Base-by-base conservation (phyloP, 2,797 vertebrate species). In the Pseudochirops cupreus region DNA sequence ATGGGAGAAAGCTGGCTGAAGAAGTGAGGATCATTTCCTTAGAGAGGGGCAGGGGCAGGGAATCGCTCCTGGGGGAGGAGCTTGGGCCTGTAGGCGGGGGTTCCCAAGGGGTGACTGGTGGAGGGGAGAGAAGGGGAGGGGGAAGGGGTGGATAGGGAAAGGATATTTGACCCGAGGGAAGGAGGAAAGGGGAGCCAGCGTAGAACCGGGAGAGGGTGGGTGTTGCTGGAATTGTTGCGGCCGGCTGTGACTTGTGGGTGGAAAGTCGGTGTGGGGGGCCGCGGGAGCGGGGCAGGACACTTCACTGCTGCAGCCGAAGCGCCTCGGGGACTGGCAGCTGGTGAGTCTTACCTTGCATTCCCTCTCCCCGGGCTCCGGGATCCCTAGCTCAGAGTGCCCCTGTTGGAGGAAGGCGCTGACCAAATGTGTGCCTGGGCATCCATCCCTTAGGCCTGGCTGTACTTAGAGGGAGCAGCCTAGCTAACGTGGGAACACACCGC, bases 271-370 rank as follows among this genome's bases (percentile, higher is more conserved):
- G 92, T 26, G 39, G 74, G 74, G 67, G 74, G 39, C 74, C 21
- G n/a, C 21, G 74, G 74, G 74, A 82, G 74, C 67, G n/a, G 39
- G 39, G 39, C n/a, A 82, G 67, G 67, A 74, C 67, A 18, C 67
- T 21, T 21, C 67, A 94, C 96, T 3, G 31, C 31, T 4, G 54
- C 1, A 0, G 28, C 52, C 0, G 5, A 0, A 0, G 91, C 7
- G 0, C n/a, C 28, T 4, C n/a, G 33, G 14, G 67, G 33, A 46
- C 11, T 29, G 91, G 39, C 13, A 96, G 89, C 21, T 1, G 97
- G 98, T 98, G 96, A 98, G 97, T 97, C 39, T 12, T 16, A 1
- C 56, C 26, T 6, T 56, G 55, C 57, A 39, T 46, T 54, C 59
- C 31, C 53, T 55, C 39, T n/a, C 31, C 46, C 87, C 14, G 7